These are phyloP conservation scores for Cyanoderma ruficeps DNA, from an alignment of 2,113 vertebrate genomes.

Conservation along the genomic window DNA sequence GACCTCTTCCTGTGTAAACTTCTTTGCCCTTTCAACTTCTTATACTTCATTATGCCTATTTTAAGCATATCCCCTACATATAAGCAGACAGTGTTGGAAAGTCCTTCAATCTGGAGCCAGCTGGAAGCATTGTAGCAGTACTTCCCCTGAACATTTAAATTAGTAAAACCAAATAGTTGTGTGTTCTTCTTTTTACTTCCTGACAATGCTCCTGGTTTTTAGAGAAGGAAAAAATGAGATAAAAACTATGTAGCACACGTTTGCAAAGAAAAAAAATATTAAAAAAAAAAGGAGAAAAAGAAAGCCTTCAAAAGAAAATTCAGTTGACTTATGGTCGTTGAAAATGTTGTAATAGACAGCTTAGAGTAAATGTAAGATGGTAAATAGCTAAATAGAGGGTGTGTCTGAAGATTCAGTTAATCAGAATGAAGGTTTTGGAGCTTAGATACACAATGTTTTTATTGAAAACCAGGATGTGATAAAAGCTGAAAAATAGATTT, in stretches of 20 bases:
- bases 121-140: background rate
- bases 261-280: background rate
- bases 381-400: background rate
- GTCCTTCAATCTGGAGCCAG: background rate
- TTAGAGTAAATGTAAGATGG: background rate
- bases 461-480: background rate
- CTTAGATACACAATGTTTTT: background rate
- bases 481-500: background rate
- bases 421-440: background rate
- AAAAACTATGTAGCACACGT: background rate
- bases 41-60: background rate
- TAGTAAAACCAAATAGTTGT: background rate
- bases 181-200: background rate
- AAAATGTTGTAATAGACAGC: background rate
- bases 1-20: background rate
- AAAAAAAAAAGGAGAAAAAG: background rate
- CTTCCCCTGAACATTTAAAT: background rate
- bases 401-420: background rate
- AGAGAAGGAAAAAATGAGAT: background rate
- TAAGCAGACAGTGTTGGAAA: background rate
- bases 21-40: background rate
- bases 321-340: rapidly evolving
- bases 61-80: background rate
- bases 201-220: background rate
- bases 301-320: background rate